Percentiles rank a stretch among this genome's conserved stretches.
phyloP scores from a whole-genome alignment of 1,140 invertebrate species.

The Panagrolaimus sp. region DNA sequence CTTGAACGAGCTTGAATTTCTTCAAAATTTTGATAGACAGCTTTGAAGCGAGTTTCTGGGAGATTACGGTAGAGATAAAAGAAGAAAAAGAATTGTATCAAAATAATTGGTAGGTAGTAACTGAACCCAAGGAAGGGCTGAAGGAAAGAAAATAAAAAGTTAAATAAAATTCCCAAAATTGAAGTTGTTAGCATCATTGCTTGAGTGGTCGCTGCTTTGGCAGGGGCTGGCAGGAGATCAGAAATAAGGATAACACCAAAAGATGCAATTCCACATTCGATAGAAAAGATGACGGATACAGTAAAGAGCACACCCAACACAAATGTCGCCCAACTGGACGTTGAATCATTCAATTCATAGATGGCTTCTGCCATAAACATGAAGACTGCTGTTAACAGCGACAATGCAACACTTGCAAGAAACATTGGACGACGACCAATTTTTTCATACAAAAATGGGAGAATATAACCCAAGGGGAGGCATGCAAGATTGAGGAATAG shows the following conservation, averaged over 20 bases:
- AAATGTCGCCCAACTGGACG: not conserved
- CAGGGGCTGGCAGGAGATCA: not conserved
- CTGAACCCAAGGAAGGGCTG: not conserved
- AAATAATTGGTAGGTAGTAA: not conserved
- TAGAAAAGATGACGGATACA: not conserved
- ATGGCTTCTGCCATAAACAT: not conserved
- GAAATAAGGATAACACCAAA: not conserved
- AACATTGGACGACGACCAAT: not conserved
- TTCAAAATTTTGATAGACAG: slow-evolving; percentile 7
- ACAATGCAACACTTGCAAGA: not conserved
- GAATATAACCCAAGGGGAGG: not conserved
- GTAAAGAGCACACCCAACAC: not conserved
- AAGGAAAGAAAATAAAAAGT: slow-evolving; percentile 1
- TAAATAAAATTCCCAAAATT: not conserved
- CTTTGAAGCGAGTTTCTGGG: slow-evolving; percentile 1
- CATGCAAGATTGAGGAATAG: not conserved
- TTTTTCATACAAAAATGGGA: slow-evolving; percentile 1
- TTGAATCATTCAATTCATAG: not conserved
- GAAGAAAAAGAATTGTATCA: slow-evolving; percentile 2
- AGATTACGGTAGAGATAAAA: slow-evolving; percentile 9
- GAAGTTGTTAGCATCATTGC: not conserved
- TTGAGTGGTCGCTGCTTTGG: not conserved
- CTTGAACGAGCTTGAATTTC: not conserved
- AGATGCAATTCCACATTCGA: not conserved
- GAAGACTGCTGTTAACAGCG: not conserved